Evolutionary conservation across 2,113 vertebrate genomes (phyloP).

Genomic region (Notothenia coriiceps): DNA sequence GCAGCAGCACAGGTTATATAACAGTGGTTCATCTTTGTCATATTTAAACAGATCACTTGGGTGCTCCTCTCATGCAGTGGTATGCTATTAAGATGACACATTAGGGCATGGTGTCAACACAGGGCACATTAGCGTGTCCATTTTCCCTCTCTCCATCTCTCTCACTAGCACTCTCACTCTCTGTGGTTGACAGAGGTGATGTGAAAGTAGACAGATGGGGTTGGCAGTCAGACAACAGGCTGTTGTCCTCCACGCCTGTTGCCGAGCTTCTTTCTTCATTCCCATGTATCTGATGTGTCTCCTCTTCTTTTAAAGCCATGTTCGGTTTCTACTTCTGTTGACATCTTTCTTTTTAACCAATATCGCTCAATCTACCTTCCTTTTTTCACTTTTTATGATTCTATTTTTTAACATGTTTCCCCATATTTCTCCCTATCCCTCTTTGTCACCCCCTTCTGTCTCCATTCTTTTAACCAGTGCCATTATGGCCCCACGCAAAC

Average conservation of each 20-base stretch:
- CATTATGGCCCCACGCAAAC: slow-evolving; percentile 74
- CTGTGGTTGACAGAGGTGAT: slow-evolving; percentile 74
- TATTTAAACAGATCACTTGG: background rate
- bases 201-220: slow-evolving; percentile 85
- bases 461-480: slow-evolving; percentile 69
- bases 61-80: background rate
- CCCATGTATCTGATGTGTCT: slow-evolving; percentile 31
- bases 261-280: slow-evolving; percentile 38
- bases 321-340: slow-evolving; percentile 3
- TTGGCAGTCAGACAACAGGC: slow-evolving; percentile 83
- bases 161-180: slow-evolving; percentile 10
- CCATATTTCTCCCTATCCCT: slow-evolving; percentile 28
- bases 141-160: slow-evolving; percentile 33
- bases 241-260: slow-evolving; percentile 67
- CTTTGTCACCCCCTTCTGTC: slow-evolving; percentile 45
- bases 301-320: slow-evolving; percentile 14
- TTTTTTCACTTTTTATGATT: slow-evolving; percentile 25
- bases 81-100: slow-evolving; percentile 39
- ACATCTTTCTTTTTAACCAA: background rate
- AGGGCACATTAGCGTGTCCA: slow-evolving; percentile 20
- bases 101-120: slow-evolving; percentile 44
- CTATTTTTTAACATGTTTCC: slow-evolving; percentile 25
- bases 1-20: slow-evolving; percentile 11
- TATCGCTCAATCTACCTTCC: too few species aligned
- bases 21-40: slow-evolving; percentile 19